Conservation (phyloP, 2,888 invertebrate genomes). For the Phaedon cochleariae region DNA sequence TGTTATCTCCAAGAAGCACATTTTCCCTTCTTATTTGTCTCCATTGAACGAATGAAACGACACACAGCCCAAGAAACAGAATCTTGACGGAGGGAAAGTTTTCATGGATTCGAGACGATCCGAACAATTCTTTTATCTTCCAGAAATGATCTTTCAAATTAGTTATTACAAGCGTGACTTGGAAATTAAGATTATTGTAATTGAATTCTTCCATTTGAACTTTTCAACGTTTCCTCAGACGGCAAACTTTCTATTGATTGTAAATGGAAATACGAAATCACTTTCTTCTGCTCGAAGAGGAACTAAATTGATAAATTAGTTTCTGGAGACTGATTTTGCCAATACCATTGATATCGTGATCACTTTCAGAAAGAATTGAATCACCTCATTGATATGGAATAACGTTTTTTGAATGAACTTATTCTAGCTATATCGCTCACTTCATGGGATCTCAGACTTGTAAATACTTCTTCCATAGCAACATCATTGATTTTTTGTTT, state of each 20-base stretch:
- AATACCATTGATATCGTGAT: neutral
- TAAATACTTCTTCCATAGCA: too few species aligned
- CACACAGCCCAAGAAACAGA: constrained; percentile 38
- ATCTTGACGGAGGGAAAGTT: neutral
- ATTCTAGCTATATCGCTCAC: too few species aligned
- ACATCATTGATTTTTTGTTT: too few species aligned
- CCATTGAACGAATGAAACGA: constrained; percentile 46
- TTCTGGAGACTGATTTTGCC: neutral
- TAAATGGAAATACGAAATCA: neutral
- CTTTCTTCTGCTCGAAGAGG: neutral
- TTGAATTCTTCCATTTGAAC: constrained; percentile 14
- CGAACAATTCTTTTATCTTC: constrained; percentile 9
- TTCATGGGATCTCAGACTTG: too few species aligned
- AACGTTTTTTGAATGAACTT: too few species aligned
- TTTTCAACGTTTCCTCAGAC: constrained; percentile 2
- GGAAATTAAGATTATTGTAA: constrained; percentile 6
- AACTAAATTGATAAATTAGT: neutral
- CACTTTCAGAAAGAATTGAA: neutral
- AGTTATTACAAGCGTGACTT: constrained; percentile 14
- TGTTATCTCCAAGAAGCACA: constrained; percentile 55
- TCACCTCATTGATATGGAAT: neutral
- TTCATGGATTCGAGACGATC: constrained; percentile 6
- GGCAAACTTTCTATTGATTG: neutral
- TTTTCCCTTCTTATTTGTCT: constrained; percentile 53
- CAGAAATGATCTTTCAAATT: constrained; percentile 11